These are phyloP conservation scores for Cephalopachus bancanus DNA, from an alignment of 2,797 vertebrate species.

Conservation along the genomic window DNA sequence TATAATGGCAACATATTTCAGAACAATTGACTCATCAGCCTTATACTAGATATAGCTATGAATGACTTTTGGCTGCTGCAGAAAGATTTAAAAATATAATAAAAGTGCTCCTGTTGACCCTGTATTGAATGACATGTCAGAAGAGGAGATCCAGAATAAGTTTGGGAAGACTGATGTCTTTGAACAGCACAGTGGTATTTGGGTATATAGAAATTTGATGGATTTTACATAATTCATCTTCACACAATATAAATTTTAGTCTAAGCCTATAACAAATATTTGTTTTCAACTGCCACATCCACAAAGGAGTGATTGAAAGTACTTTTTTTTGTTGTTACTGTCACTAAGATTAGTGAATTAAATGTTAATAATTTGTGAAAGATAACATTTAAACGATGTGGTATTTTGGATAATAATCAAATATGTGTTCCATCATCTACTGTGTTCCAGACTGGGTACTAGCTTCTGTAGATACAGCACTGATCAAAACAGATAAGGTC, in stretches of 20 bases:
- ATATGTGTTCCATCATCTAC: neutral
- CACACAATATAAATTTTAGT: neutral
- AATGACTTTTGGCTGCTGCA: neutral
- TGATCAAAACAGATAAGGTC: neutral
- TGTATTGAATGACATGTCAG: neutral
- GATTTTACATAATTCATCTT: neutral
- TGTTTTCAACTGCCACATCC: neutral
- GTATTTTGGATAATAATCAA: neutral
- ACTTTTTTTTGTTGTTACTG: neutral
- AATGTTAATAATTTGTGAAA: slow-evolving; percentile 26
- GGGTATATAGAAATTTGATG: neutral
- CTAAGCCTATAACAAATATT: neutral
- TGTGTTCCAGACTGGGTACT: neutral
- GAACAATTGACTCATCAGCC: neutral
- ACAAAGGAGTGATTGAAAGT: slow-evolving; percentile 1
- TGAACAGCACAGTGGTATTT: neutral
- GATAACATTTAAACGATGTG: neutral
- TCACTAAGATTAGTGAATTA: neutral
- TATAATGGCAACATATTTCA: neutral
- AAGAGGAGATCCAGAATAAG: neutral
- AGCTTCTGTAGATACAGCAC: neutral
- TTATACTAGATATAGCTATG: neutral
- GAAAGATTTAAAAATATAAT: neutral
- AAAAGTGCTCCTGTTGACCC: neutral
- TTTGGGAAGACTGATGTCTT: neutral